A percentile compares a stretch with the other conserved stretches of the same genome.
phyloP scores from a whole-genome alignment of 2,797 vertebrate species.

The Calcarius lapponicus region DNA sequence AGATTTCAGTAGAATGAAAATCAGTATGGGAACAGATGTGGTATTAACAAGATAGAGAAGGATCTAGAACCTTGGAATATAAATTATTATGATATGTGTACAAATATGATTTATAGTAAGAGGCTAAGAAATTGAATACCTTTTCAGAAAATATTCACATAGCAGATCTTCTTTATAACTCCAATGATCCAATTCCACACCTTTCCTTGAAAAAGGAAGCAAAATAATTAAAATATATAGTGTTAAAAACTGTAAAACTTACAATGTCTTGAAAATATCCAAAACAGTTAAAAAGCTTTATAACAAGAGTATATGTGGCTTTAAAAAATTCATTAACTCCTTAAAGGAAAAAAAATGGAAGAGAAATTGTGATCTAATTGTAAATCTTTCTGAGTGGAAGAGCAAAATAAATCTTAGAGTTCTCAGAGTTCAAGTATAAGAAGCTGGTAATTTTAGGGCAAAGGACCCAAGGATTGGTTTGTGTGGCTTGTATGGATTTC shows the following conservation, averaged over 20 bases:
- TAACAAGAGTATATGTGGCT: background rate
- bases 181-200: background rate
- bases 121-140: background rate
- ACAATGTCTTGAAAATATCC: background rate
- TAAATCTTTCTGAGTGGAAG: background rate
- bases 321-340: background rate
- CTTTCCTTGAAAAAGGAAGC: background rate
- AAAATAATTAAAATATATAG: background rate
- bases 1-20: background rate
- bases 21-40: background rate
- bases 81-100: background rate
- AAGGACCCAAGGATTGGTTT: background rate
- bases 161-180: background rate
- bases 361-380: background rate
- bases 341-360: background rate
- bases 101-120: background rate
- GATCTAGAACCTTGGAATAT: background rate
- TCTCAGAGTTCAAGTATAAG: background rate
- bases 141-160: background rate
- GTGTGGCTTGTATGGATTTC: background rate
- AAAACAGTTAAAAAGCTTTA: background rate
- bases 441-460: background rate
- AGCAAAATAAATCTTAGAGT: background rate
- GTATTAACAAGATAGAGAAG: background rate
- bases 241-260: fast-evolving